Base-by-base conservation (phyloP, 2,113 vertebrate species). In the Tachuris rubrigastra region DNA sequence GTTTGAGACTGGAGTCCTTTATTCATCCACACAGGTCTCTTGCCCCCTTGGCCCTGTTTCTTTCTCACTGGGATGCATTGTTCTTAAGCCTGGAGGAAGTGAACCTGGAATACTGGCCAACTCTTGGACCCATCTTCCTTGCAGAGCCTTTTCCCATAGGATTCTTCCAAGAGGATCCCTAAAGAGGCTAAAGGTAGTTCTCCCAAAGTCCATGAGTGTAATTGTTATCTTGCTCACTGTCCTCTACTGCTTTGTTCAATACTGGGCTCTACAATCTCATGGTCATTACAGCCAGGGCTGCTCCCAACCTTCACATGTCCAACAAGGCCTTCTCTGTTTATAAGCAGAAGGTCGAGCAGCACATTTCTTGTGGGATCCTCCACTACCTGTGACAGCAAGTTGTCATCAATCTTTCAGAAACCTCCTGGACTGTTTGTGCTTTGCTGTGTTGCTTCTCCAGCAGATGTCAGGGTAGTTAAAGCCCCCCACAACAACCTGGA, bases 281-380 rank as follows among this genome's bases (percentile, higher is more conserved):
- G 35, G 25, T 49, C 58, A 22, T 35, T 58, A 33, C 44, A 73
- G 44, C 68, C 59, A 81, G 20, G 27, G 50, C 68, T 80, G 58
- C 35, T 35, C 25, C 17, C 49, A 73, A 18, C 17, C 3, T 5
- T 19, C 50, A 13, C 37, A 20, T 8, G 35, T 28, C 68, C 86
- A 65, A 25, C 21, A 50, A 42, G 25, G 35, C 49, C n/a, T 41
- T 55, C 30, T 12, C 56, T 56, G 56, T 62, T 62, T 47, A 10
- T 77, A 6, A 15, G 25, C 22, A 4, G 16, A 35, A 71, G 75
- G 21, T 50, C 0, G 0, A 22, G 59, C 50, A 80, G 25, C 21
- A 50, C 31, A 33, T 37, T 66, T 67, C 50, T 10, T 65, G 21
- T 49, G 35, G 85, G 31, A 42, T 42, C 31, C 42, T 55, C 31